Conservation (phyloP, 2,888 invertebrate species). For the Antheraea yamamai region DNA sequence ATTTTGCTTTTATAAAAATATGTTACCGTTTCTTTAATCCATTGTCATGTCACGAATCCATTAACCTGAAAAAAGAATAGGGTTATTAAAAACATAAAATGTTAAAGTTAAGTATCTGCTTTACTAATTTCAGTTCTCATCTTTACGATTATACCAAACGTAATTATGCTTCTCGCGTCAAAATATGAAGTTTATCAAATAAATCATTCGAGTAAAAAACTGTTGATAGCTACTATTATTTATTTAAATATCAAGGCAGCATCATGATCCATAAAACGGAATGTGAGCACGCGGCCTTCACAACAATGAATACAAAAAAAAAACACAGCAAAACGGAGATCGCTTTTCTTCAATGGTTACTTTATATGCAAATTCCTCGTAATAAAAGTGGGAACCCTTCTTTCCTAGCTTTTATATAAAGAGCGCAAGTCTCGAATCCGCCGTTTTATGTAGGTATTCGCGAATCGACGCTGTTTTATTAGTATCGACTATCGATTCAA, state of each 20-base stretch:
- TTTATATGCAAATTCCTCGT: slow-evolving; percentile 81
- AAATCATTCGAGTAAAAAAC: slow-evolving; percentile 67
- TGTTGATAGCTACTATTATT: slow-evolving; percentile 71
- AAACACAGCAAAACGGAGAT: slow-evolving; percentile 71
- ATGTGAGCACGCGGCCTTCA: slow-evolving; percentile 69
- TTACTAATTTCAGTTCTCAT: slow-evolving; percentile 37
- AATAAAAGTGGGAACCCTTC: slow-evolving; percentile 80
- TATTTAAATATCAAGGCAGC: slow-evolving; percentile 74
- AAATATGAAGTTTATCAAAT: slow-evolving; percentile 61
- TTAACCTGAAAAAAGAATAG: slow-evolving; percentile 58
- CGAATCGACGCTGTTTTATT: slow-evolving; percentile 79
- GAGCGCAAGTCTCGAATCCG: slow-evolving; percentile 75
- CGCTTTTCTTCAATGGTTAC: slow-evolving; percentile 82
- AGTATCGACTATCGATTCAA: slow-evolving; percentile 77
- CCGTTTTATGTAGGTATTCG: slow-evolving; percentile 81
- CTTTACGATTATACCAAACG: slow-evolving; percentile 56
- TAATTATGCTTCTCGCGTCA: slow-evolving; percentile 54
- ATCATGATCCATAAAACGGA: slow-evolving; percentile 72
- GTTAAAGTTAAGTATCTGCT: slow-evolving; percentile 22
- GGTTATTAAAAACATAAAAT: slow-evolving; percentile 40
- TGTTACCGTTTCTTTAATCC: slow-evolving; percentile 54
- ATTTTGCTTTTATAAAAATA: too few relatives aligned
- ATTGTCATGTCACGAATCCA: slow-evolving; percentile 51
- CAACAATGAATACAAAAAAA: slow-evolving; percentile 79
- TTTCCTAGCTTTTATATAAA: slow-evolving; percentile 75